Conservation (phyloP, 2,113 vertebrate species). For the Ptilorrhoa leucosticta region DNA sequence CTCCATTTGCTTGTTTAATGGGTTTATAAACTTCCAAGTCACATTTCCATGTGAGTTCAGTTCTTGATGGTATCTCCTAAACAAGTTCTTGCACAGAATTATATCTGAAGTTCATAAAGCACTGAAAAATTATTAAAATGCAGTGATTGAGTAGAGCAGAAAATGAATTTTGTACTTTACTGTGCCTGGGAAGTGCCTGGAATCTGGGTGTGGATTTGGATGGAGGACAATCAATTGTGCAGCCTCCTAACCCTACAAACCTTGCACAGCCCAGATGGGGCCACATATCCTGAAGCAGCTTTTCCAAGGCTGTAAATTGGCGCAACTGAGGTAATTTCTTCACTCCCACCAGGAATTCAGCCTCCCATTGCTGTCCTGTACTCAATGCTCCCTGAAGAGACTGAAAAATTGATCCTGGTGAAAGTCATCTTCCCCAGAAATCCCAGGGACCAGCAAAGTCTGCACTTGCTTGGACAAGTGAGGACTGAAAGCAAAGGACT, state of each 20-base stretch:
- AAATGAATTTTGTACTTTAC: not conserved
- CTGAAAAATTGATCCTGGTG: not conserved
- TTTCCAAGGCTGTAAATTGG: not conserved
- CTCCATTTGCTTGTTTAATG: not conserved
- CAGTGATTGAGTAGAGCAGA: not conserved
- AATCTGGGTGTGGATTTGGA: not conserved
- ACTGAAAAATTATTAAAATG: not conserved
- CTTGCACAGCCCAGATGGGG: not conserved
- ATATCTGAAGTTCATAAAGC: not conserved
- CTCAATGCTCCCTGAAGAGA: not conserved
- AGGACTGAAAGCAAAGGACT: not conserved
- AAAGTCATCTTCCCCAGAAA: not conserved
- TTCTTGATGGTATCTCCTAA: not conserved
- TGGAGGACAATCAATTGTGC: not conserved
- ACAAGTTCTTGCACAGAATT: not conserved
- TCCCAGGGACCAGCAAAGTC: not conserved
- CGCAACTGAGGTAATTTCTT: not conserved
- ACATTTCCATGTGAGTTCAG: not conserved
- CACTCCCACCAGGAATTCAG: not conserved
- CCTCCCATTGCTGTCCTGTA: not conserved
- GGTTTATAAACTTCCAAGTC: not conserved
- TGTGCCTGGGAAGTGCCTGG: not conserved
- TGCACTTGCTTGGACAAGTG: not conserved
- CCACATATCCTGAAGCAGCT: not conserved
- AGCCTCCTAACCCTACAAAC: not conserved